Base-by-base conservation (phyloP, 2,113 vertebrate genomes). In the Onychorhynchus coronatus region DNA sequence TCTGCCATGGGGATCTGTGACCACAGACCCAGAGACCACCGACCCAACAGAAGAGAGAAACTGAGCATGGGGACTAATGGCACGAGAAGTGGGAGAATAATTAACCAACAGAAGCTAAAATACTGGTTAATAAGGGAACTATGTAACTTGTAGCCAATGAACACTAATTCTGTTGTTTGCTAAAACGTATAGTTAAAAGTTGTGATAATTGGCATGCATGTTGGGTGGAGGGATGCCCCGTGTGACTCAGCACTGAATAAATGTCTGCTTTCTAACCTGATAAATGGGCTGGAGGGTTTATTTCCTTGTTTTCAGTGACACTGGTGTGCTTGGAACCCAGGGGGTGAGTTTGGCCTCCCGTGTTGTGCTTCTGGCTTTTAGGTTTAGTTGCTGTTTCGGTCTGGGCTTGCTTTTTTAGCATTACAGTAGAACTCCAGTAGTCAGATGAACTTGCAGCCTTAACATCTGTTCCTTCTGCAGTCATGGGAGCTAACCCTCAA, bases 311-410 rank as follows among this genome's bases (percentile, higher is more conserved):
- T 63, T 62, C 13, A 11, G 37, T 62, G 59, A 62, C 37, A 39
- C 37, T 13, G 10, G 16, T 14, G 31, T 4, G 31, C 8, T 12
- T 6, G 56, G 16, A 13, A 33, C n/a, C 6, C 5, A 1, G 5
- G 25, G 42, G 6, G 0, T 0, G 19, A 24, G 20, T 9, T 21
- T 20, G 14, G 12, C 5, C 1, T 47, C 15, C 1, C 20, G 2
- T 0, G 0, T 24, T 11, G 0, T 2, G 11, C 1, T 8, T 0
- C 11, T 8, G 8, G 6, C 1, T 8, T 35, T 8, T 12, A 7
- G 8, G 3, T 15, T 30, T 14, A n/a, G 2, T 12, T 1, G 17
- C 17, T 46, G 0, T 12, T 42, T 11, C 5, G 3, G 4, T 27
- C 2, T 3, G 6, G 9, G 14, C 0, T 20, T 23, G 20, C 2